Base-by-base conservation (phyloP, 2,797 vertebrate species). In the Rhinatrema bivittatum region DNA sequence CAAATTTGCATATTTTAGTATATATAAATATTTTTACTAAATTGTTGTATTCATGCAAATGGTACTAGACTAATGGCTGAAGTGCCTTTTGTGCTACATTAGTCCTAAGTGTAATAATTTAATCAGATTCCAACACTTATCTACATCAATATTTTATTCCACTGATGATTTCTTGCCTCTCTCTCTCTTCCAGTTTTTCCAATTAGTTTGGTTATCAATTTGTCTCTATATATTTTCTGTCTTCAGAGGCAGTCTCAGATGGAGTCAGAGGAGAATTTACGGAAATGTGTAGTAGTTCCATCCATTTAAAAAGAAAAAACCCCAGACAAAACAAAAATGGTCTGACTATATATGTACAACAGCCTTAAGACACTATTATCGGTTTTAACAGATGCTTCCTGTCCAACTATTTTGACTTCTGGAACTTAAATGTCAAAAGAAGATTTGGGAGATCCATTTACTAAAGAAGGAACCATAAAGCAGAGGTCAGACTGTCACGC, bases 41-140 rank as follows among this genome's bases (percentile, higher is more conserved):
- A 2, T 3, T 38, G 46, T 41, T 43, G 13, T 22, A 48, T 11
- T 5, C 2, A 1, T 6, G 25, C 20, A 14, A 13, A 24, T 17
- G 36, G 32, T 28, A 14, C 20, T 29, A 36, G 43, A 17, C 25
- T 34, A 20, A 32, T 25, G 17, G 25, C 10, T 20, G n/a, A 29
- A 39, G 30, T 29, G n/a, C 25, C 25, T 27, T 28, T 44, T 36
- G 36, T 52, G 44, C 22, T 33, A 34, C 41, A 46, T 46, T 50
- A 28, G 25, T 47, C 45, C 51, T 33, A 3, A 59, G 44, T 9
- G 14, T 12, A 29, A 47, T 63, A 50, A 56, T 57, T 0, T 44
- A 16, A 24, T 35, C 28, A 2, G 3, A 12, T 19, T 25, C 27
- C 38, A 62, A 53, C 1, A 17, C 16, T 11, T 42, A 52, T 22